These are phyloP conservation scores for Austrolebias charrua DNA, from an alignment of 2,797 vertebrate genomes.

Conservation along the genomic window DNA sequence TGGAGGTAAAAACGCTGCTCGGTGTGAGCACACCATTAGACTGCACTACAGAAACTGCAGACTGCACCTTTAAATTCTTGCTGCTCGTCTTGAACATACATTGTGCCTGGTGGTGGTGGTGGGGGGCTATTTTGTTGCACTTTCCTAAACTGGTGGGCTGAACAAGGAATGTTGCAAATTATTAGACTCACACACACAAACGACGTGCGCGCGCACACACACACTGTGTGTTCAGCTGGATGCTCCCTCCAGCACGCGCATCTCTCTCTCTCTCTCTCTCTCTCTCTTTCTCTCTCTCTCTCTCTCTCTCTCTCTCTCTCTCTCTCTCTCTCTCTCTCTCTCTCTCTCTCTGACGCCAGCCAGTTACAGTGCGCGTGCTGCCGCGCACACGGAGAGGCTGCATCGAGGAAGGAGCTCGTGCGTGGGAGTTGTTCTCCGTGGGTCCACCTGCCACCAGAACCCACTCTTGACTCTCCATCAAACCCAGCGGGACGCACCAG, in stretches of 20 bases:
- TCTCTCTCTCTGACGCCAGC: constrained; percentile 61
- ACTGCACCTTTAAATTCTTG: too few species aligned
- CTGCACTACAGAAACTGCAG: too few species aligned
- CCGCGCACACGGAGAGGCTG: constrained; percentile 36
- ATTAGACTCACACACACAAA: not conserved
- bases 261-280: constrained; percentile 54
- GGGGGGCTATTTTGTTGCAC: not conserved
- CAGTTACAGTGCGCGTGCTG: constrained; percentile 38
- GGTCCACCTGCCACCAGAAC: constrained; percentile 53
- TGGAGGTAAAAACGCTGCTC: too few species aligned
- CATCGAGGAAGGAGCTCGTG: constrained; percentile 50
- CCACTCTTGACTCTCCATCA: constrained; percentile 26
- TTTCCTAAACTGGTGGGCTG: constrained; percentile 24
- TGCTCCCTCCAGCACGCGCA: constrained; percentile 17
- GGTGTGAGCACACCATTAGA: too few species aligned
- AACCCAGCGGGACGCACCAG: constrained; percentile 34
- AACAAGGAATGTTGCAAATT: not conserved
- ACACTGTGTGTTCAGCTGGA: not conserved
- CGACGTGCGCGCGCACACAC: not conserved
- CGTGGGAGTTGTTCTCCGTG: constrained; percentile 66
- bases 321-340: constrained; percentile 54
- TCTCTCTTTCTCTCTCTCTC: constrained; percentile 52
- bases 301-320: constrained; percentile 54
- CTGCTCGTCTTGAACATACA: too few species aligned
- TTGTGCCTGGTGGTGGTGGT: too few species aligned